Evolutionary conservation across 2,888 invertebrate genomes (phyloP).

Genomic region (Perizoma affinitatum): DNA sequence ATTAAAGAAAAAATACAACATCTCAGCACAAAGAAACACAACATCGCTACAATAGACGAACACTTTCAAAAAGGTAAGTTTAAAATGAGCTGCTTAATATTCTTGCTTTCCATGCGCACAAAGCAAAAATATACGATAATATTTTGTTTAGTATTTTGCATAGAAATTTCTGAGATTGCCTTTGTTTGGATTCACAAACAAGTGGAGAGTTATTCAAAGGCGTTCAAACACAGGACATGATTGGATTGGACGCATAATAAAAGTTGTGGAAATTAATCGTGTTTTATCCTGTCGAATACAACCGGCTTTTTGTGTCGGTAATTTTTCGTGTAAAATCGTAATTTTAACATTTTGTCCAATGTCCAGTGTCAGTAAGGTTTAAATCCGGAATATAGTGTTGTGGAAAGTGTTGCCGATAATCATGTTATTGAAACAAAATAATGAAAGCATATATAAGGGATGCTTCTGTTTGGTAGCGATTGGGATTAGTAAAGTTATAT

Average conservation of each 20-base stretch:
- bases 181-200: constrained; percentile 73
- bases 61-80: constrained; percentile 32
- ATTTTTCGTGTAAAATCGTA: background rate
- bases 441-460: too few species aligned
- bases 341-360: too few species aligned
- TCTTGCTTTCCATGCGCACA: constrained; percentile 62
- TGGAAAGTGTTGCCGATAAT: too few species aligned
- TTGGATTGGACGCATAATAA: constrained; percentile 53
- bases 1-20: background rate
- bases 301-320: constrained; percentile 12
- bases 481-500: too few species aligned
- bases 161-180: constrained; percentile 71
- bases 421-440: too few species aligned
- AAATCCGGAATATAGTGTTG: too few species aligned
- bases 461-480: too few species aligned
- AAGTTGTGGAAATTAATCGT: constrained; percentile 27
- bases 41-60: constrained; percentile 12
- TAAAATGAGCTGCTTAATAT: constrained; percentile 39
- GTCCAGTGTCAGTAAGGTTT: too few species aligned
- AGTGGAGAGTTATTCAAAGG: constrained; percentile 64
- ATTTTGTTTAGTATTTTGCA: constrained; percentile 73
- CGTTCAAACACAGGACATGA: constrained; percentile 52
- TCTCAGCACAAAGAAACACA: constrained; percentile 10
- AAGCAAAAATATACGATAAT: constrained; percentile 66
- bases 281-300: background rate